Conservation (phyloP, 2,888 invertebrate species). For the Syrphus vitripennis region DNA sequence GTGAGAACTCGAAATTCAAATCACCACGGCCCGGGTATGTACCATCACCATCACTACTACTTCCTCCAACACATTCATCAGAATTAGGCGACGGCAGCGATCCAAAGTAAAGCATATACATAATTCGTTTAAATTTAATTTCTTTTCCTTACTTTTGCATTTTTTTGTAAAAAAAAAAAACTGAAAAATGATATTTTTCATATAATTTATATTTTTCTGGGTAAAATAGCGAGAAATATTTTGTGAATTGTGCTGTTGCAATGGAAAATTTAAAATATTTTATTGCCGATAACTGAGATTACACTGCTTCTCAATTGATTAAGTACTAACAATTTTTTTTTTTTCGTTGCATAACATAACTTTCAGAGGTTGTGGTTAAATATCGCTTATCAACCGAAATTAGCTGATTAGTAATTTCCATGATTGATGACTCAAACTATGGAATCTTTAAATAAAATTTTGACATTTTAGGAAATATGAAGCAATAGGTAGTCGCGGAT, state of each 20-base stretch:
- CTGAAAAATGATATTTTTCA: neutral
- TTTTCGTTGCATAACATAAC: no score
- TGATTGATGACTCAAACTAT: no score
- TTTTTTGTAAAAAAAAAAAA: neutral
- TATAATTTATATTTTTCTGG: neutral
- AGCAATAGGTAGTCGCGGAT: no score
- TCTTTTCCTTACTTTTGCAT: neutral
- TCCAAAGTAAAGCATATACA: conserved; percentile 68
- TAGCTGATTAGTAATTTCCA: no score
- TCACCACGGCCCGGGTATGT: conserved; percentile 80
- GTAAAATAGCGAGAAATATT: neutral
- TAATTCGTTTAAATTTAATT: neutral
- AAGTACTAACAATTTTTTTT: neutral
- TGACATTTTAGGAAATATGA: no score
- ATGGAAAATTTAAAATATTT: neutral
- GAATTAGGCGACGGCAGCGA: conserved; percentile 60
- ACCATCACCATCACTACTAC: conserved; percentile 43
- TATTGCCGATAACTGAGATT: neutral
- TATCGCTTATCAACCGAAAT: no score
- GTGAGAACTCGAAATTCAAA: conserved; percentile 76
- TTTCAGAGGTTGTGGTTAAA: no score
- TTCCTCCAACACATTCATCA: conserved; percentile 63
- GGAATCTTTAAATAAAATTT: no score
- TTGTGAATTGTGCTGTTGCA: neutral
- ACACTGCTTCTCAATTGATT: neutral